Percentiles rank a stretch among this genome's conserved stretches.
Conservation (phyloP, 2,113 vertebrate species). For the Ellobius talpinus region DNA sequence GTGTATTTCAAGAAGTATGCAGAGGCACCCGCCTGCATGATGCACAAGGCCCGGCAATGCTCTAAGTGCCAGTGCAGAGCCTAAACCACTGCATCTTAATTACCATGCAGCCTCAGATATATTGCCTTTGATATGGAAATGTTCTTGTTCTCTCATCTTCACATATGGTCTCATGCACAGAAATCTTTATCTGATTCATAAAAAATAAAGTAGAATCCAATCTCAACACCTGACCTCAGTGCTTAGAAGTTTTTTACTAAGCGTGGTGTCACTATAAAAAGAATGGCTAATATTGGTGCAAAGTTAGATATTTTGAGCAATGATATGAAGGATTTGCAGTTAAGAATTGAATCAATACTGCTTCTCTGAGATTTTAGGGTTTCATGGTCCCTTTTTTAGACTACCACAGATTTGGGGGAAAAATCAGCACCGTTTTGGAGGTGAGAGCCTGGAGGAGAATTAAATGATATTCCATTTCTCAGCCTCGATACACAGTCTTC, state of each 20-base stretch:
- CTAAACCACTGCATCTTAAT: constrained; percentile 99
- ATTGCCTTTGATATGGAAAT: constrained; percentile 99
- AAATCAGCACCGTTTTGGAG: constrained; percentile 70
- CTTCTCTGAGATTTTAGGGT: constrained; percentile 84
- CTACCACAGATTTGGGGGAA: constrained; percentile 81
- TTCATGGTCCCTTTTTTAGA: constrained; percentile 81
- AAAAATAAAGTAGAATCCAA: constrained; percentile 96
- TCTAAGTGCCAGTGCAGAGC: constrained; percentile 90
- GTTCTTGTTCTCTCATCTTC: constrained; percentile 93
- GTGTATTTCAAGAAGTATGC: constrained; percentile 93
- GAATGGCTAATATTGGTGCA: constrained; percentile 91
- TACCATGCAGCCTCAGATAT: constrained; percentile 95
- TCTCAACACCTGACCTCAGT: constrained; percentile 94
- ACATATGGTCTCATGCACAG: constrained; percentile 93
- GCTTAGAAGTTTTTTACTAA: constrained; percentile 93
- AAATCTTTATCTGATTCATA: constrained; percentile 98
- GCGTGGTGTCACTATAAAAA: constrained; percentile 92
- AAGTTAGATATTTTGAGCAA: constrained; percentile 90
- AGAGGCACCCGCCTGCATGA: constrained; percentile 92
- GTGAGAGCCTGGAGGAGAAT: constrained; percentile 77
- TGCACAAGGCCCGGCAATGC: constrained; percentile 91
- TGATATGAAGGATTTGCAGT: constrained; percentile 88
- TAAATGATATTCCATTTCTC: constrained; percentile 74
- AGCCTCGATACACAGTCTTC: constrained; percentile 54
- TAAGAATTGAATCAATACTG: constrained; percentile 88